Base-by-base conservation (phyloP, 2,797 vertebrate species). In the Bryconaethiops microstoma region DNA sequence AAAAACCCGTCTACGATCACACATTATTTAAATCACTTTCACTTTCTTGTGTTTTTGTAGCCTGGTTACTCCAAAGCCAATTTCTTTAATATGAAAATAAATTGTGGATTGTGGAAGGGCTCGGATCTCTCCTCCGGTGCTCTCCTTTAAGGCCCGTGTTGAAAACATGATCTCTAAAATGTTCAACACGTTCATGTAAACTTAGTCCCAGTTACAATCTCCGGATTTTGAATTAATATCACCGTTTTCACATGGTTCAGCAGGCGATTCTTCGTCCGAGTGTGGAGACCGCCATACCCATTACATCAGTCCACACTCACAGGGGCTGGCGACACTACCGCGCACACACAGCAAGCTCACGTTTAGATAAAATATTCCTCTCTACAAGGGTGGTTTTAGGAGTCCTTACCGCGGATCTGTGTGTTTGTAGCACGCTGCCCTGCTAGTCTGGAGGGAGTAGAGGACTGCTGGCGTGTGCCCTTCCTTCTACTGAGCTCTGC, bases 261-360 rank as follows among this genome's bases (percentile, higher is more conserved):
- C 91, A 88, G 85, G 88, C 87, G 90, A 86, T 82, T 87, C 89
- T 89, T 87, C 86, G 5, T 91, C 90, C 87, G 84, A 89, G 86
- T 89, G 91, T 79, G 79, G 87, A 93, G 89, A 90, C 91, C 91
- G 92, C 92, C 92, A 92, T 92, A 89, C 89, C 89, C 67, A 69
- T 87, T 87, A 54, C 45, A 83, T 77, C 78, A 76, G 86, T 14
- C 76, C 65, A 86, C 84, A 85, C 73, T 84, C 75, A 78, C 81
- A 90, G 88, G 85, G 83, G 84, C 88, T 85, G 86, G 7, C 87
- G 63, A 63, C 21, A 81, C 74, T 83, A 64, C 84, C 73, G 84
- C 73, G 84, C 55, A 57, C 72, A 25, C 63, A 65, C 35, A 59
- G 12, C 76, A 35, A 35, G 35, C 52, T 55, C 48, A 67, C 68